Conservation (phyloP, 2,888 invertebrate genomes). For the Girardia tigrina region DNA sequence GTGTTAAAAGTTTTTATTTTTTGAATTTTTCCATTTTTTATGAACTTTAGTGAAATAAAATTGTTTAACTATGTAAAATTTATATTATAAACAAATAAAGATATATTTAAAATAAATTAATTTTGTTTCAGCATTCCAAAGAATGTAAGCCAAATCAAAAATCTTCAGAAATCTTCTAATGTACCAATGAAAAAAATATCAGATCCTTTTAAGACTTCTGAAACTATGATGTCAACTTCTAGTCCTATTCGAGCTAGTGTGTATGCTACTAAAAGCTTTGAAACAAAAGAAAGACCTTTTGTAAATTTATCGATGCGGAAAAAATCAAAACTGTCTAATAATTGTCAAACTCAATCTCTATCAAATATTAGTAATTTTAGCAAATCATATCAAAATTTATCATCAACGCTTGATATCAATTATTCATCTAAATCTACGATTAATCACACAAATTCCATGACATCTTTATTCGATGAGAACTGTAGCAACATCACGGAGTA, state of each 20-base stretch:
- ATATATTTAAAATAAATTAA: too few relatives aligned
- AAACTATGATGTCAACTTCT: background rate
- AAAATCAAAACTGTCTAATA: background rate
- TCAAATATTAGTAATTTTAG: constrained; percentile 1
- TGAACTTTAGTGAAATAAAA: too few relatives aligned
- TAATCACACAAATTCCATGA: background rate
- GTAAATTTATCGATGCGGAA: background rate
- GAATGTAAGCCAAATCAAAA: background rate
- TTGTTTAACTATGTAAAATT: too few relatives aligned
- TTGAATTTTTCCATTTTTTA: too few relatives aligned
- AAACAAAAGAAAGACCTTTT: background rate
- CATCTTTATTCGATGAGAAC: background rate
- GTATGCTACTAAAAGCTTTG: background rate
- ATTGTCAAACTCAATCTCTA: too few relatives aligned
- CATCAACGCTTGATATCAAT: background rate
- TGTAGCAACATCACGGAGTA: background rate
- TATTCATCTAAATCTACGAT: background rate
- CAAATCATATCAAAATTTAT: constrained; percentile 9
- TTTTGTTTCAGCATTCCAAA: constrained; percentile 17
- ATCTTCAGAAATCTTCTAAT: constrained; percentile 15
- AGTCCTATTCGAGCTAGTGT: background rate
- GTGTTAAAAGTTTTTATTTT: too few relatives aligned
- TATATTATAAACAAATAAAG: too few relatives aligned
- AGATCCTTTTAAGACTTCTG: background rate
- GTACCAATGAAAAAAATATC: background rate